A percentile compares a stretch with the other conserved stretches of the same genome.
Evolutionary conservation across 2,797 vertebrate species (phyloP).

Genomic region (Hemitrygon akajei): DNA sequence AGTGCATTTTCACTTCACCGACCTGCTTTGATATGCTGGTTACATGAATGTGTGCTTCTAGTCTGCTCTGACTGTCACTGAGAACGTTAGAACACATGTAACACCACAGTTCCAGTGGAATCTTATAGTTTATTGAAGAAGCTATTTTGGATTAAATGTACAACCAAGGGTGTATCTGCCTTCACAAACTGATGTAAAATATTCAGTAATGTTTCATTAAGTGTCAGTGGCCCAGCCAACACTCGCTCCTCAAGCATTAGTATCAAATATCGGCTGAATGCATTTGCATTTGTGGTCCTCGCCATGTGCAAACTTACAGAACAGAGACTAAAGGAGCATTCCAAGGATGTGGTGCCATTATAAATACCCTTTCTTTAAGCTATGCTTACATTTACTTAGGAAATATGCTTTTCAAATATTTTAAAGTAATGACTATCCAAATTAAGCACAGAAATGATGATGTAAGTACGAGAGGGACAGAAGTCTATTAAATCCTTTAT

Average conservation of each 20-base stretch:
- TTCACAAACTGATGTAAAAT: not conserved
- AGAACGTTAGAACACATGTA: not conserved
- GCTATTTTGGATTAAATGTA: not conserved
- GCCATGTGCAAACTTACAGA: not conserved
- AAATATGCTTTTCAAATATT: not conserved
- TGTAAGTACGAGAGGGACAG: not conserved
- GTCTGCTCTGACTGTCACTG: not conserved
- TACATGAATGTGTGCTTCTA: not conserved
- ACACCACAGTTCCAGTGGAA: not conserved
- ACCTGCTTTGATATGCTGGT: not conserved
- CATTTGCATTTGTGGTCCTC: not conserved
- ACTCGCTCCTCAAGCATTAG: not conserved
- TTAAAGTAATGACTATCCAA: not conserved
- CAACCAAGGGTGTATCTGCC: not conserved
- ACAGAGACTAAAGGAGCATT: not conserved
- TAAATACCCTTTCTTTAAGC: not conserved
- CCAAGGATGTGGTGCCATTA: not conserved
- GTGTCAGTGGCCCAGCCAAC: not conserved
- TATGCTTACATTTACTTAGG: not conserved
- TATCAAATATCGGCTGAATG: not conserved
- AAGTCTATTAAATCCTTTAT: not conserved
- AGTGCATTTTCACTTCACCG: not conserved
- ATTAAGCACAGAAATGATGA: constrained; percentile 3
- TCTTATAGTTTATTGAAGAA: not conserved
- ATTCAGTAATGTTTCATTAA: not conserved